A percentile compares a stretch with the other conserved stretches of the same genome.
Evolutionary conservation across 2,797 vertebrate species (phyloP).

Genomic region (Heteromormyrus szaboi): DNA sequence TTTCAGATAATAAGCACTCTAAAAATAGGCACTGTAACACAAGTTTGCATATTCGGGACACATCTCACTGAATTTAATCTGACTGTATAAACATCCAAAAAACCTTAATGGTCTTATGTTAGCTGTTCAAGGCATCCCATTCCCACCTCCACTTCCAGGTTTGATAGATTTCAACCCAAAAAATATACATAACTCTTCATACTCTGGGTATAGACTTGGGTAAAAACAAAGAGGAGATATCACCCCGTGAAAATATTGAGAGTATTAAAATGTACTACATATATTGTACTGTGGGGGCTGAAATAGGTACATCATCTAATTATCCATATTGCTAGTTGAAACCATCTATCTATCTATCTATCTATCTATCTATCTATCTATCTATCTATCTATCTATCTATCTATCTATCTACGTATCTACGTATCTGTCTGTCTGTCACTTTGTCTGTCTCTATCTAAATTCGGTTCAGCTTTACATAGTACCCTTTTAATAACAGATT

Average conservation of each 20-base stretch:
- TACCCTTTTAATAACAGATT: background rate
- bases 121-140: background rate
- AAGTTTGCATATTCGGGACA: background rate
- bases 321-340: background rate
- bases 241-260: background rate
- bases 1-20: background rate
- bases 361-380: too few species aligned
- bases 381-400: background rate
- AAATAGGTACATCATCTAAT: background rate
- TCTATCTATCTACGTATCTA: too few species aligned
- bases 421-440: too few species aligned
- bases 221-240: background rate
- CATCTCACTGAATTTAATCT: background rate
- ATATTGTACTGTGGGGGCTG: background rate
- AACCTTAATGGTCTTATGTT: background rate
- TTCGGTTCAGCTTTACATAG: background rate
- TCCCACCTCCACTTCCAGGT: background rate
- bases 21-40: background rate
- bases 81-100: background rate
- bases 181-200: background rate
- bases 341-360: background rate
- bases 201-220: background rate
- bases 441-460: background rate
- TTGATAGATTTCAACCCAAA: background rate
- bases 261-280: background rate